Base-by-base conservation (phyloP, 2,113 vertebrate genomes). In the Apistogramma diplotaenia region DNA sequence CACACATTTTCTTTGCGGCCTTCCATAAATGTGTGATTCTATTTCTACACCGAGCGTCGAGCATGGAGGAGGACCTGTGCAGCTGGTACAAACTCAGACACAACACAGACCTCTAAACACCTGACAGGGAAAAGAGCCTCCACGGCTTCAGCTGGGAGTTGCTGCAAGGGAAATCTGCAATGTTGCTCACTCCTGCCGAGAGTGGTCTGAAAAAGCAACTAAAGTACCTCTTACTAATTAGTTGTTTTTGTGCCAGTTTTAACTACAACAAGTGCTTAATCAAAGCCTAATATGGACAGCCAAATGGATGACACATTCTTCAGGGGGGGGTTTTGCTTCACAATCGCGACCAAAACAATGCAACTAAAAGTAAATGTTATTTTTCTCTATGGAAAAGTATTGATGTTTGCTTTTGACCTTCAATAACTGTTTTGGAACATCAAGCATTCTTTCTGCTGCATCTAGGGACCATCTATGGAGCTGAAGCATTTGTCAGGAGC, bases 151-250 rank as follows among this genome's bases (percentile, higher is more conserved):
- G 58, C 58, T 51, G 57, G 59, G 83, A 79, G 60, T 33, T 49
- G 74, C 49, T 73, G 59, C 71, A 70, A 74, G 74, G 49, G 59
- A 81, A 23, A 87, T 74, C 76, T 61, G 78, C 21, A 81, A 85
- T 10, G 74, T 10, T 29, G 65, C 54, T 37, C 27, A 11, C 46
- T 85, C 61, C 79, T 40, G 6, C 15, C 27, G 83, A 88, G 77
- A 65, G 23, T 3, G 43, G 76, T 74, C 82, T 77, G 59, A 84
- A 86, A 74, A 59, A n/a, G 76, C 13, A n/a, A 37, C 74, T 0
- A 35, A 35, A 77, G 75, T 37, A 57, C 73, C 72, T 85, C 51
- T 27, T 70, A 61, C 61, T 88, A 85, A 91, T 89, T 77, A 76
- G 56, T 25, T 75, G 56, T 77, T 86, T 89, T 73, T 72, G 40